A percentile compares a stretch with the other conserved stretches of the same genome.
Evolutionary conservation across 2,113 vertebrate genomes (phyloP).

Genomic region (Microtus oregoni): DNA sequence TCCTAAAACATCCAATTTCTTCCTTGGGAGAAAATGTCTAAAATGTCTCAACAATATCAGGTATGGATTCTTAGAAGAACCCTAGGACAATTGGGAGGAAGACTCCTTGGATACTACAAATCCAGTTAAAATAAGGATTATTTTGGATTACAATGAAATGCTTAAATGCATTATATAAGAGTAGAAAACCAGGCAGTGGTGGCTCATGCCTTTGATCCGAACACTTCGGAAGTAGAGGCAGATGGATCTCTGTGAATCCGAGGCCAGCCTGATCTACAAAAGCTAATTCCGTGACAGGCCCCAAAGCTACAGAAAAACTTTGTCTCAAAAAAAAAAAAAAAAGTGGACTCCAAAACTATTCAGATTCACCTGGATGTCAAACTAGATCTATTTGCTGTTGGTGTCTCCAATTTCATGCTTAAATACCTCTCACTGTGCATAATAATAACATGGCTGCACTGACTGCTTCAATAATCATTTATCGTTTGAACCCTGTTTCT

Average conservation of each 20-base stretch:
- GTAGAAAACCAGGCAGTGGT: too few relatives aligned
- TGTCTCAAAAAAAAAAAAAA: too few relatives aligned
- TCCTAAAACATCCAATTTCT: background rate
- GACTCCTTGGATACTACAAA: background rate
- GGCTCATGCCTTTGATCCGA: too few relatives aligned
- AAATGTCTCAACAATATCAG: background rate
- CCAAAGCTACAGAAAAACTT: too few relatives aligned
- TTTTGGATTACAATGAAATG: slow-evolving; percentile 17
- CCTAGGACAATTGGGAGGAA: background rate
- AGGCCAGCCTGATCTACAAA: too few relatives aligned
- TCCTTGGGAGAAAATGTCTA: background rate
- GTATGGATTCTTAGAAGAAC: background rate
- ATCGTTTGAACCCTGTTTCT: slow-evolving; percentile 54
- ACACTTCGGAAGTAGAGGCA: too few relatives aligned
- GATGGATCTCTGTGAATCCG: too few relatives aligned
- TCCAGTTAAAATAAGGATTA: background rate
- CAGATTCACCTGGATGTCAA: background rate
- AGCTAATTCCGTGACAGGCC: too few relatives aligned
- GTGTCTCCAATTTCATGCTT: background rate
- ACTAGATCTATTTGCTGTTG: background rate
- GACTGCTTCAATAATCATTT: slow-evolving; percentile 54
- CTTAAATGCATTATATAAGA: background rate
- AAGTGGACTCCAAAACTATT: background rate
- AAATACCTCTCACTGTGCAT: background rate
- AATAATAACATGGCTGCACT: slow-evolving; percentile 20